Base-by-base conservation (phyloP, 1,140 invertebrate genomes). In the Leptinotarsa texana region DNA sequence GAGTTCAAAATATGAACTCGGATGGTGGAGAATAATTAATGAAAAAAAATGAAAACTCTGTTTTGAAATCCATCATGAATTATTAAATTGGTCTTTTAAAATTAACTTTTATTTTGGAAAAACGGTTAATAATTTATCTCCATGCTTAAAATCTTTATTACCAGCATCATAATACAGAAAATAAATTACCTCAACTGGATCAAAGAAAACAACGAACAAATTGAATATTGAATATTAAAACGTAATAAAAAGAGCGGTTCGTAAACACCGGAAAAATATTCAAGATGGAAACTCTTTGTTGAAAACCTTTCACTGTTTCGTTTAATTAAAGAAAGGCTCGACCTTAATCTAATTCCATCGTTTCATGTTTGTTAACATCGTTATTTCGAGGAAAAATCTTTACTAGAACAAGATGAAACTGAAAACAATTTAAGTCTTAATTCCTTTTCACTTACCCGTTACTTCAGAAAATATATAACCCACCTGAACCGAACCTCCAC, bases 391-490 rank as follows among this genome's bases (percentile, higher is more conserved):
- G 51, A 57, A 57, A 57, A n/a, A 57, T 57, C 51, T 57, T 17
- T 18, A 15, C 13, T 57, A 13, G 51, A 18, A 57, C 17, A 57
- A 57, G 51, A 57, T 57, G 51, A n/a, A 57, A 57, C 51, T 17
- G n/a, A 13, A 57, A 57, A 57, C 51, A 17, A n/a, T n/a, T 57
- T n/a, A 13, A 8, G 51, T 57, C 51, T 2, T 57, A 57, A 57
- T 57, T 57, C 51, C 51, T 57, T n/a, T 57, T 18, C 51, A 18
- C 51, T 57, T 57, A 57, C 51, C 51, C 51, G 51, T 57, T 57
- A 17, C 15, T 18, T 6, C 15, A 57, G 51, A 42, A 57, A 57
- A 57, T 57, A 57, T 57, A 57, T 57, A 57, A 57, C 51, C 17
- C 51, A 57, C 51, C 51, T 57, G 51, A 57, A 57, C 5, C 17